phyloP scores from a whole-genome alignment of 2,797 vertebrate genomes.

The Sebastes elongatus region DNA sequence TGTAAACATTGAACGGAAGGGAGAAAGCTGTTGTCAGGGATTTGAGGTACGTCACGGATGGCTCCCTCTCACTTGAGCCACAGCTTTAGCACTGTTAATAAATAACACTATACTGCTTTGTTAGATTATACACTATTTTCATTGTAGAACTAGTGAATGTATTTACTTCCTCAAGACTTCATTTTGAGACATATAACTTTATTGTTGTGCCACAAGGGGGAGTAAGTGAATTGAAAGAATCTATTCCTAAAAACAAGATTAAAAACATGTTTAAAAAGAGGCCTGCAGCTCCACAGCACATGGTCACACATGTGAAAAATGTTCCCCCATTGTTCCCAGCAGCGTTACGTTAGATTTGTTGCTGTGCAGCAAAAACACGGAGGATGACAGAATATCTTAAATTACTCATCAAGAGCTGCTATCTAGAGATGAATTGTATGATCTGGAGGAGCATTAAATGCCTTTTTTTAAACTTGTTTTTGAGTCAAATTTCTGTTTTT shows the following conservation, averaged over 20 bases:
- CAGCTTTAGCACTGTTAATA: constrained; percentile 13
- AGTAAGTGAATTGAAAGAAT: constrained; percentile 52
- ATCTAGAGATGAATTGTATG: neutral
- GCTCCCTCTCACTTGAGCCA: neutral
- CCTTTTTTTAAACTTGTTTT: neutral
- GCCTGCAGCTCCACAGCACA: constrained; percentile 52
- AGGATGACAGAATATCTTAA: neutral
- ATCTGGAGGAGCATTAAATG: neutral
- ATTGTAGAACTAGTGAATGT: neutral
- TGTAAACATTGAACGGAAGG: constrained; percentile 50
- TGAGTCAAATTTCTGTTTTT: neutral
- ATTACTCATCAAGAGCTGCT: neutral
- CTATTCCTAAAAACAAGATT: constrained; percentile 48
- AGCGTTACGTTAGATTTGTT: neutral
- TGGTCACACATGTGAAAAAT: constrained; percentile 59
- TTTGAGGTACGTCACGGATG: constrained; percentile 26
- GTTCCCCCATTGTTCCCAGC: constrained; percentile 45
- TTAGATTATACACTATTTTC: neutral
- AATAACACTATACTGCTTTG: constrained; percentile 17
- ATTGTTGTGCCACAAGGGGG: constrained; percentile 75
- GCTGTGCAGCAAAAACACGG: neutral
- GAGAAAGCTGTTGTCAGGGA: constrained; percentile 56
- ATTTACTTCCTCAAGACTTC: neutral
- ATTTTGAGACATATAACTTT: neutral
- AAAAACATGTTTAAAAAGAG: constrained; percentile 64